Conservation (phyloP, 2,888 invertebrate species). For the Orchesellides sinensis region DNA sequence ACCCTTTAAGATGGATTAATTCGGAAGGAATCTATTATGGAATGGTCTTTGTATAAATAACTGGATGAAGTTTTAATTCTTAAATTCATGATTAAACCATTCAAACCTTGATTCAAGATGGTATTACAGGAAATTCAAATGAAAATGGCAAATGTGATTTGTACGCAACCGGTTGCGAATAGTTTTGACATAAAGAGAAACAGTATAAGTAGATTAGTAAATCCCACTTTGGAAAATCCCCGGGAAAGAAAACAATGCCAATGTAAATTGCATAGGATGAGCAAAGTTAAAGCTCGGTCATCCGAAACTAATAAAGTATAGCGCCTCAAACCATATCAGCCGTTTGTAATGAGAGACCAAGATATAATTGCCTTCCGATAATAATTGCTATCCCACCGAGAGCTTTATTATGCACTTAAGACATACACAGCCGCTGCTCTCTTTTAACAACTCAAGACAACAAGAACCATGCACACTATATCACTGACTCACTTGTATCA, state of each 20-base stretch:
- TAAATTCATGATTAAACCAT: no score
- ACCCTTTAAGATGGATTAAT: neutral
- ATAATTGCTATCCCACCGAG: slow-evolving; percentile 64
- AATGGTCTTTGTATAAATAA: no score
- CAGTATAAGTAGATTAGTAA: no score
- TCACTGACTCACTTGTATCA: neutral
- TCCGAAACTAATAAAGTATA: slow-evolving; percentile 45
- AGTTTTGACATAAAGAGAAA: no score
- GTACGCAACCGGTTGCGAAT: no score
- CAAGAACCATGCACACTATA: neutral
- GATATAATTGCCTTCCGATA: slow-evolving; percentile 66
- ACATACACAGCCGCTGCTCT: no score
- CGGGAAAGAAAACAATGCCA: neutral
- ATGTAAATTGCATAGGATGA: neutral
- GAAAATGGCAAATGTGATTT: no score
- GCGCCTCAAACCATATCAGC: slow-evolving; percentile 55
- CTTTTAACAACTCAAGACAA: no score
- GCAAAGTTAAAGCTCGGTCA: slow-evolving; percentile 8
- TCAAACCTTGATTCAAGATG: no score
- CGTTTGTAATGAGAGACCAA: slow-evolving; percentile 63
- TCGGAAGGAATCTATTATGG: neutral
- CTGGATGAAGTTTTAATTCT: no score
- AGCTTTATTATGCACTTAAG: slow-evolving; percentile 15
- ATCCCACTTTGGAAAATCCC: slow-evolving; percentile 3
- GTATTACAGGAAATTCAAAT: no score